phyloP scores from a whole-genome alignment of 2,888 invertebrate genomes.

The Rugalucina vietnamica region DNA sequence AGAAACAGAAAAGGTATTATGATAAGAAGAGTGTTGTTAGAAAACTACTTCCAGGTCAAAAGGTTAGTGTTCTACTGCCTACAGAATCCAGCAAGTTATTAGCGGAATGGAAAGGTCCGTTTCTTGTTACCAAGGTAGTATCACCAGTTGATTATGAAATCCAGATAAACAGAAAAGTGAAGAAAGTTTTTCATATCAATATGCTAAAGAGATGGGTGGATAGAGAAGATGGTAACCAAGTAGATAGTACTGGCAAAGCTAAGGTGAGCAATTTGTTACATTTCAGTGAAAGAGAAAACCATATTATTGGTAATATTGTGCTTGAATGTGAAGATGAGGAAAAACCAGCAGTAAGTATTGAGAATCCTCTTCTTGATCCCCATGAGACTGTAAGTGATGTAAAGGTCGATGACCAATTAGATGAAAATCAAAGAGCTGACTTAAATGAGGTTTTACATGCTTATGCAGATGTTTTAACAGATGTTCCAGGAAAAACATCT shows the following conservation, averaged over 20 bases:
- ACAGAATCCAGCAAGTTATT: background rate
- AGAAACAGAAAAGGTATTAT: constrained; percentile 33
- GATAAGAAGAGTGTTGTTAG: background rate
- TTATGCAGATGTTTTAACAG: constrained; percentile 6
- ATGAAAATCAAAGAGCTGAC: background rate
- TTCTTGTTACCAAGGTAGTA: background rate
- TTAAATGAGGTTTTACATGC: background rate
- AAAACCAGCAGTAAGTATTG: background rate
- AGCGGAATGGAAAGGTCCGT: constrained; percentile 7
- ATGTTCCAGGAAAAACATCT: constrained; percentile 3
- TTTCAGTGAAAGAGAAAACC: background rate
- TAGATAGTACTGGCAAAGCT: background rate
- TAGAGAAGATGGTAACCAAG: background rate
- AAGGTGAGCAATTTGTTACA: background rate
- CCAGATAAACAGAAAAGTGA: background rate
- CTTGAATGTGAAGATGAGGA: background rate
- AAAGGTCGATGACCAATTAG: background rate
- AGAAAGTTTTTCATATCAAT: constrained; percentile 6
- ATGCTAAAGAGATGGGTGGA: background rate
- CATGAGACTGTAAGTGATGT: background rate
- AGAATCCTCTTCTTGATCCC: background rate
- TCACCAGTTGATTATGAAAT: constrained; percentile 5
- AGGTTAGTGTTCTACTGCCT: background rate
- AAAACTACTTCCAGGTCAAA: background rate
- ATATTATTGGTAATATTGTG: background rate